A percentile compares a stretch with the other conserved stretches of the same genome.
Evolutionary conservation across 2,797 vertebrate genomes (phyloP).

Genomic region (Neosalanx taihuensis): DNA sequence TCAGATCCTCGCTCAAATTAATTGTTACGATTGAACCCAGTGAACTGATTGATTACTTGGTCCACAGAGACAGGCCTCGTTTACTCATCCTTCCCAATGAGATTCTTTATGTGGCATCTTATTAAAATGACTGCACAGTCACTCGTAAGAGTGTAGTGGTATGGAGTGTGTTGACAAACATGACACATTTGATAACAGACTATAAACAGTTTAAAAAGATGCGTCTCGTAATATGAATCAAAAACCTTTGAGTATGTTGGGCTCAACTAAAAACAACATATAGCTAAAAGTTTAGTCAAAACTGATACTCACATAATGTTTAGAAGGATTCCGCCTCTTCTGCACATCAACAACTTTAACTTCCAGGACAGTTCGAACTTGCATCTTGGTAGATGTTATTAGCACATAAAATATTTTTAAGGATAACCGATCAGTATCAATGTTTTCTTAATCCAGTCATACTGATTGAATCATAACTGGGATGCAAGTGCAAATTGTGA

Average conservation of each 20-base stretch:
- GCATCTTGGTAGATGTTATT: conserved; percentile 68
- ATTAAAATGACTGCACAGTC: background rate
- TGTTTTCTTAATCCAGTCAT: background rate
- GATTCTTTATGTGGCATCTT: background rate
- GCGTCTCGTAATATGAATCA: background rate
- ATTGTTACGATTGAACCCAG: conserved; percentile 62
- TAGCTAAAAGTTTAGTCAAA: background rate
- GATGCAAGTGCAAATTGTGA: background rate
- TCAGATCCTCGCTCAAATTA: conserved; percentile 54
- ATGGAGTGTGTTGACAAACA: background rate
- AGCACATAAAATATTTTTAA: background rate
- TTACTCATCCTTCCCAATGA: background rate
- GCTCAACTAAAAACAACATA: background rate
- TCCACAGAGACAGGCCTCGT: conserved; percentile 36
- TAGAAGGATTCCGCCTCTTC: conserved; percentile 90
- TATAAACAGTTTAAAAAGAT: background rate
- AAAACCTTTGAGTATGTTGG: background rate
- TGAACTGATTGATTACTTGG: conserved; percentile 58
- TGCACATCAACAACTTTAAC: conserved; percentile 90
- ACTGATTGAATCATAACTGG: background rate
- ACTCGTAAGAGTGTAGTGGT: background rate
- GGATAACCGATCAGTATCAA: background rate
- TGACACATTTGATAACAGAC: background rate
- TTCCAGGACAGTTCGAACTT: conserved; percentile 82
- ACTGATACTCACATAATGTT: conserved; percentile 87